Base-by-base conservation (phyloP, 1,140 invertebrate species). In the Octopus sinensis region DNA sequence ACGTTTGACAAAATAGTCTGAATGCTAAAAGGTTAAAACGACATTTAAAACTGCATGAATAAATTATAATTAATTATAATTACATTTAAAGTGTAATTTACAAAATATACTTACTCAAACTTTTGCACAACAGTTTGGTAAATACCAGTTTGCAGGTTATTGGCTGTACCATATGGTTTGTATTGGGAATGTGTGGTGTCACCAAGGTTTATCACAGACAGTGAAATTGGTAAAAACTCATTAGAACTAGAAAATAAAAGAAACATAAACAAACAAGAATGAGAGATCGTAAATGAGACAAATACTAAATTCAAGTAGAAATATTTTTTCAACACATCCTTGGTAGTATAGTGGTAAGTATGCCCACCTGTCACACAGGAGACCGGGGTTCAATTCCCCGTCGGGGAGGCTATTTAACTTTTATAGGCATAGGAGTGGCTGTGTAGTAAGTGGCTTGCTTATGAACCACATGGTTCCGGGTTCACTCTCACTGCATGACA, bases 121-220 rank as follows among this genome's bases (percentile, higher is more conserved):
- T 1, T 77, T 6, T 10, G 23, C 6, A 77, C 43, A 10, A 53
- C 76, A 43, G 76, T 43, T 10, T 77, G 76, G 76, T 77, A 77
- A 6, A 17, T 77, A 13, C 76, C 76, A 77, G 76, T 51, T 53
- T 43, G 17, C 17, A 13, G 30, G 6, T 13, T 77, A 17, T 17
- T 43, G 23, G 52, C 43, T 13, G 76, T 51, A 77, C 76, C 52
- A 51, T 52, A 62, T n/a, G 53, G 76, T 79, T 83, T 82, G 53
- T 87, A 87, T 73, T 86, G 81, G n/a, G 84, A 82, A 77, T 85
- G 84, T 1, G 81, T 80, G 51, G 86, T 85, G 76, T 86, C 86
- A 6, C 86, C 86, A 5, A 87, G 84, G 79, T 87, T 87, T 5
- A 84, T 79, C 30, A 87, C 81, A 5, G 79, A 75, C 51, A 85